phyloP scores from a whole-genome alignment of 2,797 vertebrate genomes.

The Eupleurogrammus muticus region DNA sequence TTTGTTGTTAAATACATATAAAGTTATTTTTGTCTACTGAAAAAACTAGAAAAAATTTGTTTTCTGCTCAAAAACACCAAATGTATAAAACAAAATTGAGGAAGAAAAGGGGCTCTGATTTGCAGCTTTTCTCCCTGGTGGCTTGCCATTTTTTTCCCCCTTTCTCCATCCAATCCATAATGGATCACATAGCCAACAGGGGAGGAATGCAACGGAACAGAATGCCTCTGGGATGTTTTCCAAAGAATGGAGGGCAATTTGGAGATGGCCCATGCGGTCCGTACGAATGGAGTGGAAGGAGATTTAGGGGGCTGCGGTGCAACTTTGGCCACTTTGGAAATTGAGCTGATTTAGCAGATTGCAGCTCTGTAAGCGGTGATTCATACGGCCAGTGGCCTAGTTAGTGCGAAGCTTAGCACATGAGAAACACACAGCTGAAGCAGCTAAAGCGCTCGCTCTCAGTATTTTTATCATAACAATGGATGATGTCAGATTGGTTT shows the following conservation, averaged over 20 bases:
- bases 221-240: conserved; percentile 57
- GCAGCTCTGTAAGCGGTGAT: conserved; percentile 15
- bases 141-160: conserved; percentile 33
- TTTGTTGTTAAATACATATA: too few species aligned
- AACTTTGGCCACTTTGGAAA: conserved; percentile 41
- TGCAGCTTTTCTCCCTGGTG: conserved; percentile 16
- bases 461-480: not conserved
- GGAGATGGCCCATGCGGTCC: conserved; percentile 42
- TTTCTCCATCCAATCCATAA: conserved; percentile 54
- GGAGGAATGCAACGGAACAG: not conserved
- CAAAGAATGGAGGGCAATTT: conserved; percentile 54
- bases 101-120: conserved; percentile 1
- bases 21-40: not conserved
- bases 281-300: conserved; percentile 25
- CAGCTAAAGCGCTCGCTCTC: not conserved
- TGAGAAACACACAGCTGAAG: conserved; percentile 3
- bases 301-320: conserved; percentile 25
- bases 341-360: conserved; percentile 21
- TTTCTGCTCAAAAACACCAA: conserved; percentile 1
- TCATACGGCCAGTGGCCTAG: conserved; percentile 8
- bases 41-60: conserved; percentile 4
- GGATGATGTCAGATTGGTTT: not conserved
- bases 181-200: conserved; percentile 40
- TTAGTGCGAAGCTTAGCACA: not conserved
- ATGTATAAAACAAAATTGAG: not conserved